Base-by-base conservation (phyloP, 1,140 invertebrate species). In the Antheraea mylitta region DNA sequence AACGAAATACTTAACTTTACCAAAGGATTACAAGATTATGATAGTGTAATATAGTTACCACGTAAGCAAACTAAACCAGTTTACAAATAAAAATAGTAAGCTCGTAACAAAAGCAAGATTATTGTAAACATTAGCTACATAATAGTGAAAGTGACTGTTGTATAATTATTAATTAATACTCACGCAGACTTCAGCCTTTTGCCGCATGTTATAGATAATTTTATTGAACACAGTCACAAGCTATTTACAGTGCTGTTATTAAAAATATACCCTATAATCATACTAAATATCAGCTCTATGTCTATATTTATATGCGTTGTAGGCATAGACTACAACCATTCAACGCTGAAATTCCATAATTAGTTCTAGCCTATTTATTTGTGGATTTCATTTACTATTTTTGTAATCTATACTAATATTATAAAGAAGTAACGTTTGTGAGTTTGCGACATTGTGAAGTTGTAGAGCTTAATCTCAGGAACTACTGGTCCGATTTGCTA, bases 131-230 rank as follows among this genome's bases (percentile, higher is more conserved):
- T 53, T 53, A 53, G 45, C 45, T 53, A 53, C 16, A 53, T 61
- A 61, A 61, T 9, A 61, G 18, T 22, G 60, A 61, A 61, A 61
- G 60, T 36, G 9, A 61, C 22, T n/a, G 18, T 30, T 61, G 5
- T 30, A 30, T 19, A 22, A 65, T 45, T 42, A 18, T 58, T 65
- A 69, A 74, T 71, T 72, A 64, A 69, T 90, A 91, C 89, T 91
- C 79, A 91, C 89, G 71, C 80, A 83, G 42, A 91, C 89, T 86
- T 91, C 89, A 73, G 86, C 89, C 89, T 91, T 82, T 68, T 63
- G 83, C 84, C 80, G 89, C 89, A 87, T 86, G 88, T 87, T 82
- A 75, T 81, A 83, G 79, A 88, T 77, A 85, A 80, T 73, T 79
- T 87, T 75, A 74, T 71, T 87, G 74, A 84, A 78, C 73, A 81